Evolutionary conservation across 2,797 vertebrate genomes (phyloP).

Genomic region (Enteromius mattozi): DNA sequence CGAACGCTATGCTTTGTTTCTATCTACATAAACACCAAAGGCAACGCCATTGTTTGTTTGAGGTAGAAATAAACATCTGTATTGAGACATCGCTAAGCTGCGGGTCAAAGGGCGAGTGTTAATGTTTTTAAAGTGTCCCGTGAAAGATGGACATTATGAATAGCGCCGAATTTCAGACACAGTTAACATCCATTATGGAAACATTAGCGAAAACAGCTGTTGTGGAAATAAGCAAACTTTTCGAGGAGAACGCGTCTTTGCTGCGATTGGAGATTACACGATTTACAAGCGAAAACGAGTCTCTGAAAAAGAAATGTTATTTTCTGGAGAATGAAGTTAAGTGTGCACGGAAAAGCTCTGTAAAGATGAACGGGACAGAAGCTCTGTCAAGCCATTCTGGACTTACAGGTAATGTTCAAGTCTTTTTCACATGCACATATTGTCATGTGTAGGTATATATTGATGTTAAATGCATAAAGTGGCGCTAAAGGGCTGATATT

Average conservation of each 20-base stretch:
- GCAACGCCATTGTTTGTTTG: slow-evolving; percentile 6
- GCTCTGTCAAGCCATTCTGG: background rate
- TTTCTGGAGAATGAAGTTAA: slow-evolving; percentile 78
- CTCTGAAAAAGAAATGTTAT: slow-evolving; percentile 76
- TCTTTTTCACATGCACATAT: background rate
- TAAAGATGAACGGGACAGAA: slow-evolving; percentile 57
- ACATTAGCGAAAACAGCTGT: slow-evolving; percentile 77
- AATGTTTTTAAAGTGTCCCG: background rate
- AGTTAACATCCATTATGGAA: slow-evolving; percentile 76
- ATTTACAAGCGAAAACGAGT: slow-evolving; percentile 79
- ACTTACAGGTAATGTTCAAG: background rate
- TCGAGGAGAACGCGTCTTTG: slow-evolving; percentile 77
- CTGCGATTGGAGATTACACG: slow-evolving; percentile 77
- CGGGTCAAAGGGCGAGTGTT: background rate
- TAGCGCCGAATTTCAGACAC: slow-evolving; percentile 69
- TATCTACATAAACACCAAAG: slow-evolving; percentile 5
- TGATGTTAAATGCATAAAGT: background rate
- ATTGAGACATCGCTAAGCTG: background rate
- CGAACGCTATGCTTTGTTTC: slow-evolving; percentile 29
- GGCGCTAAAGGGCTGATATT: background rate
- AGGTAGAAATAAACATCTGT: background rate
- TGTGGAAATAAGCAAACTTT: slow-evolving; percentile 78
- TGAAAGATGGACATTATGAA: slow-evolving; percentile 14
- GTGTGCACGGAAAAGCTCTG: slow-evolving; percentile 66
- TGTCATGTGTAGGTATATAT: too few species aligned